Percentiles rank a stretch among this genome's conserved stretches.
These are phyloP conservation scores for Ceryle rudis DNA, from an alignment of 2,797 vertebrate species.

Conservation along the genomic window DNA sequence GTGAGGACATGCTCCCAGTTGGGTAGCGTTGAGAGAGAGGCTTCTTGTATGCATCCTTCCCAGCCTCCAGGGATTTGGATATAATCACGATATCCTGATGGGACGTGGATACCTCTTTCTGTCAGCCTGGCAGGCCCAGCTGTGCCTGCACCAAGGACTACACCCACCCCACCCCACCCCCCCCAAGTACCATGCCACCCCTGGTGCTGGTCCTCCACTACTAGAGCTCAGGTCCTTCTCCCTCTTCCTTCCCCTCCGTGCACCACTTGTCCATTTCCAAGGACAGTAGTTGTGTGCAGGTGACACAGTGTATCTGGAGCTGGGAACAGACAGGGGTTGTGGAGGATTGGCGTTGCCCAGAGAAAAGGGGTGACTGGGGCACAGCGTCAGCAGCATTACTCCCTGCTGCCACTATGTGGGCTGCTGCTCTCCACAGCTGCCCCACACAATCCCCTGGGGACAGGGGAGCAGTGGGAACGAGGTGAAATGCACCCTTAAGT, in stretches of 20 bases:
- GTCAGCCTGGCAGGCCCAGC: neutral
- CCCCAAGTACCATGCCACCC: fast-evolving
- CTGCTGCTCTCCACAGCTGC: neutral
- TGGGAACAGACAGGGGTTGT: neutral
- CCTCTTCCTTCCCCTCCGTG: neutral
- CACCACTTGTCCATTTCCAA: neutral
- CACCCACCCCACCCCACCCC: too few relatives aligned
- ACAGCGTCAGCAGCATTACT: fast-evolving
- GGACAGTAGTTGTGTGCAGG: neutral
- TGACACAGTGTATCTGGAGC: fast-evolving
- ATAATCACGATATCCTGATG: fast-evolving
- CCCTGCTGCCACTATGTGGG: neutral
- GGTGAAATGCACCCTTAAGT: neutral
- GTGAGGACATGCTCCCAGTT: fast-evolving
- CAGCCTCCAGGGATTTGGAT: neutral
- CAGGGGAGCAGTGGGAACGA: fast-evolving
- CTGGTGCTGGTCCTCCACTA: fast-evolving
- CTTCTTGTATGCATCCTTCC: neutral
- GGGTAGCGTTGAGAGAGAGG: neutral
- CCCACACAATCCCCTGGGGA: neutral
- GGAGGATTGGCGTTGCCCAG: too few relatives aligned
- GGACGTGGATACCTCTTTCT: neutral
- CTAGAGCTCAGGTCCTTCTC: neutral
- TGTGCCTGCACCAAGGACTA: fast-evolving
- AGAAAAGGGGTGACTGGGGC: neutral